Conservation (phyloP, 2,888 invertebrate species). For the Melipona bicolor region DNA sequence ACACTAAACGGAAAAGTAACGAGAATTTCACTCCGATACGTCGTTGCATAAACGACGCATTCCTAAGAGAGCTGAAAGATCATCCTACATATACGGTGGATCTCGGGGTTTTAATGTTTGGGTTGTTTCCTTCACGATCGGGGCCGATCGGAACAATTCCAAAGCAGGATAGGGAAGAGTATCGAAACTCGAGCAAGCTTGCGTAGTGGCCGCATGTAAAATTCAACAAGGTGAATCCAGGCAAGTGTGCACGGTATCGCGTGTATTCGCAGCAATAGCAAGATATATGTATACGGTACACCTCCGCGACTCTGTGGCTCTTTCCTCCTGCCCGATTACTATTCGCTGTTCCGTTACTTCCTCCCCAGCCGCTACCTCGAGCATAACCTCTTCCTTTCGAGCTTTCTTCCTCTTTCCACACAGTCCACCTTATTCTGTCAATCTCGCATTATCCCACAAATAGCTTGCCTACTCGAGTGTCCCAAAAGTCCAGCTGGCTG, state of each 20-base stretch:
- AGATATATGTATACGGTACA: conserved; percentile 36
- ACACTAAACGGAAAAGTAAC: background rate
- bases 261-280: conserved; percentile 65
- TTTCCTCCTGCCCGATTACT: conserved; percentile 62
- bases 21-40: background rate
- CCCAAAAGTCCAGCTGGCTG: conserved; percentile 70
- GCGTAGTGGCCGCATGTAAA: conserved; percentile 69
- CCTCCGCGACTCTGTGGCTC: conserved; percentile 32
- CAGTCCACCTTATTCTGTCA: conserved; percentile 74
- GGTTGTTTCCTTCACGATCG: background rate
- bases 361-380: conserved; percentile 60
- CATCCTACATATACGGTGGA: background rate
- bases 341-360: conserved; percentile 72
- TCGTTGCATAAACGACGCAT: background rate
- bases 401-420: conserved; percentile 60
- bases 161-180: conserved; percentile 6
- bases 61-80: background rate
- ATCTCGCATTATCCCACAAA: conserved; percentile 78
- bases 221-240: conserved; percentile 75
- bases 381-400: conserved; percentile 57
- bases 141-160: conserved; percentile 35
- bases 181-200: conserved; percentile 40
- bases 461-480: conserved; percentile 76
- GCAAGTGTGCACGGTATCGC: conserved; percentile 69
- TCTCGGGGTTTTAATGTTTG: background rate